These are phyloP conservation scores for Apis florea DNA, from an alignment of 1,140 invertebrate genomes.

Conservation along the genomic window DNA sequence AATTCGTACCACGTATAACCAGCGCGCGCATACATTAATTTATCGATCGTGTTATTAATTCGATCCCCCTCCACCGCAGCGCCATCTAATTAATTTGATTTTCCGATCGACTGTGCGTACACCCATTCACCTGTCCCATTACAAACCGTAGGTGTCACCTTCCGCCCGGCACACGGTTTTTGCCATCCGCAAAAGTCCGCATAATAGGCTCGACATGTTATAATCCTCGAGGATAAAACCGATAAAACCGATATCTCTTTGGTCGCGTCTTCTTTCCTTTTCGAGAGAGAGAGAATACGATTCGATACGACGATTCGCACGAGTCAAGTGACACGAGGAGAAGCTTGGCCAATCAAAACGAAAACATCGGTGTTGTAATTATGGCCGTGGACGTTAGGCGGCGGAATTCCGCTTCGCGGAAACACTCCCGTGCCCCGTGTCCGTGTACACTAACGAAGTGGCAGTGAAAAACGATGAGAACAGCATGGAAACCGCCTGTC, in stretches of 20 bases:
- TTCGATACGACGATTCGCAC: background rate
- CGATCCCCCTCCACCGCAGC: background rate
- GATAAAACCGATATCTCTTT: slow-evolving; percentile 21
- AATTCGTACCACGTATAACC: background rate
- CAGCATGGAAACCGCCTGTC: slow-evolving; percentile 40
- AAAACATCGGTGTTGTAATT: slow-evolving; percentile 52
- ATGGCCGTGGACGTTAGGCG: slow-evolving; percentile 38
- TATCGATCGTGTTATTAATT: slow-evolving; percentile 10
- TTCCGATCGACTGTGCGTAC: background rate
- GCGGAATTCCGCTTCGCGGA: slow-evolving; percentile 55
- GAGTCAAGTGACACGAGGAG: slow-evolving; percentile 23
- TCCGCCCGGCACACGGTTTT: background rate
- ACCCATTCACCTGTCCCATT: background rate
- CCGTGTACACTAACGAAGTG: slow-evolving; percentile 58
- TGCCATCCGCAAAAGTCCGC: background rate
- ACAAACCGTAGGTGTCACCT: background rate
- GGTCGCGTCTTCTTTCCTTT: too few species aligned
- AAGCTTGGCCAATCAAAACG: slow-evolving; percentile 58
- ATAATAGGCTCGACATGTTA: slow-evolving; percentile 4
- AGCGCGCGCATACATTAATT: background rate
- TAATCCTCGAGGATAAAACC: background rate
- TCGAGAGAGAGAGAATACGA: too few species aligned
- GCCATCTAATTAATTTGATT: slow-evolving; percentile 20
- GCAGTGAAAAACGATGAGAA: slow-evolving; percentile 64
- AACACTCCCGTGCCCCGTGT: slow-evolving; percentile 38